These are phyloP conservation scores for Idaea dimidiata DNA, from an alignment of 2,888 invertebrate species.

Conservation along the genomic window DNA sequence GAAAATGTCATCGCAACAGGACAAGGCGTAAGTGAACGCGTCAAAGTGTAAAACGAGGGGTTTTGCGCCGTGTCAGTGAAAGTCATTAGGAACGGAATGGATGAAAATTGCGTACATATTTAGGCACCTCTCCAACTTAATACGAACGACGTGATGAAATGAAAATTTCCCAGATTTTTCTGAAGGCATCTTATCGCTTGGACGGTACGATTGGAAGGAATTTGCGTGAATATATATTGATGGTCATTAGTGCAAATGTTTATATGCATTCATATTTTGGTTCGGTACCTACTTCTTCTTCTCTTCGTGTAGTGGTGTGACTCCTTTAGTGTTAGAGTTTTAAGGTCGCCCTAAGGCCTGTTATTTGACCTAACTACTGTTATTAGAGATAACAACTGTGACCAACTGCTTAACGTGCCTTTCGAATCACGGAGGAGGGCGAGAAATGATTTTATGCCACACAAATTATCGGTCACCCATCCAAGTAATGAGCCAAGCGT, in stretches of 20 bases:
- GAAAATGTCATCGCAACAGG: conserved; percentile 74
- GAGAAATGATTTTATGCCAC: no score
- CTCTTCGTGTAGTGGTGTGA: no score
- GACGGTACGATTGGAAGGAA: conserved; percentile 7
- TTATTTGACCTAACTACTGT: no score
- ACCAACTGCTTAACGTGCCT: no score
- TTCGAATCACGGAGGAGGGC: no score
- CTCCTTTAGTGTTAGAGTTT: no score
- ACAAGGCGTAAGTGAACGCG: conserved; percentile 78
- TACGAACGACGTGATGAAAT: conserved; percentile 70
- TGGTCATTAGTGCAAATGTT: background rate
- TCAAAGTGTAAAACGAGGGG: conserved; percentile 81
- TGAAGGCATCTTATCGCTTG: conserved; percentile 18
- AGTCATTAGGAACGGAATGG: conserved; percentile 80
- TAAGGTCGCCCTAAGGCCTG: no score
- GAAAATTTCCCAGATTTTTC: conserved; percentile 60
- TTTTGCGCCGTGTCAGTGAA: conserved; percentile 77
- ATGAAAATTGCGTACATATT: conserved; percentile 79
- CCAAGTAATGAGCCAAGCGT: no score
- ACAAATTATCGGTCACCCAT: no score
- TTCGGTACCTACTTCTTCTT: background rate
- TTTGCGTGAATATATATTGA: background rate
- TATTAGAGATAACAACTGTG: no score
- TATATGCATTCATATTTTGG: background rate
- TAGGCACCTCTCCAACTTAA: conserved; percentile 69